A percentile compares a stretch with the other conserved stretches of the same genome.
phyloP scores from a whole-genome alignment of 2,113 vertebrate species.

The Pterophyllum scalare region DNA sequence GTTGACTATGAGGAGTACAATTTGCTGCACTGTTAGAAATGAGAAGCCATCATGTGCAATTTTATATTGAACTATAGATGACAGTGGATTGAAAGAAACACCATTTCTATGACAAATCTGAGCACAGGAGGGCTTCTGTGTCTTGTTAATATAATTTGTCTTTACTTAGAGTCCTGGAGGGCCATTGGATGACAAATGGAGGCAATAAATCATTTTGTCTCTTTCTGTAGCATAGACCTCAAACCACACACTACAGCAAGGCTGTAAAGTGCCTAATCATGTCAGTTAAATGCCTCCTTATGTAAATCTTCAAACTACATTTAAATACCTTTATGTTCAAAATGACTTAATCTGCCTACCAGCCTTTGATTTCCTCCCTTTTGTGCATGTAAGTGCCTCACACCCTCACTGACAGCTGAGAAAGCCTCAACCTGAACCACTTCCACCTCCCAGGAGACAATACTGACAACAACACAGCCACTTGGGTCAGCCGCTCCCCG shows the following conservation, averaged over 20 bases:
- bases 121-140: constrained; percentile 21
- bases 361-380: not conserved
- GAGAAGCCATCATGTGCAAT: constrained; percentile 46
- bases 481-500: constrained; percentile 38
- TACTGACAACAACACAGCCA: constrained; percentile 50
- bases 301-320: constrained; percentile 15
- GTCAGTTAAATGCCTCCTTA: constrained; percentile 13
- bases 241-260: constrained; percentile 13
- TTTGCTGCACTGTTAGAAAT: constrained; percentile 54
- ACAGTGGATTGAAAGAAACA: constrained; percentile 21
- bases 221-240: not conserved
- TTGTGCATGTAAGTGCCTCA: constrained; percentile 15
- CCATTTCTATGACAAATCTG: constrained; percentile 6
- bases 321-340: constrained; percentile 20
- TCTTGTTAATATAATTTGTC: constrained; percentile 56
- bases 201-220: constrained; percentile 57
- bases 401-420: constrained; percentile 17
- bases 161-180: constrained; percentile 36
- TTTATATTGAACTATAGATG: constrained; percentile 39
- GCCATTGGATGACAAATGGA: constrained; percentile 35
- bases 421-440: constrained; percentile 36
- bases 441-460: constrained; percentile 50
- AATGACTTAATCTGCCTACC: not conserved
- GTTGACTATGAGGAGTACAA: constrained; percentile 10
- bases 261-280: constrained; percentile 19